Evolutionary conservation across 1,140 invertebrate species (phyloP), one percentile per base, ranked within the genome.

Genomic region (Brachionus manjavacas): DNA sequence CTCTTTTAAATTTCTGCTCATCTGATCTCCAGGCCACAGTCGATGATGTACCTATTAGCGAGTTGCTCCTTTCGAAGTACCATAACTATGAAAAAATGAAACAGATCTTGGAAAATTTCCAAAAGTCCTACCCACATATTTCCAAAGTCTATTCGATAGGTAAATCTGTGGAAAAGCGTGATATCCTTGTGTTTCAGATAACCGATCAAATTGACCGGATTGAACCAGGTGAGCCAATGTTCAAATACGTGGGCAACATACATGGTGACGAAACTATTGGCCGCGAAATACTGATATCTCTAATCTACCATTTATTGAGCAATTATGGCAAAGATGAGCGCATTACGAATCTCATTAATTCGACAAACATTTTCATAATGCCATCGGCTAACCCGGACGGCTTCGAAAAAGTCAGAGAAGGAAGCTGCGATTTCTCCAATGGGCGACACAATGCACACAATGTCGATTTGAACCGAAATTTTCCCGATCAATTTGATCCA

Each of bases 381-480:
- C 95, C 95, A 0, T 92, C 92, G 8, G 94, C 96, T 94, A 96
- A 96, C 89, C 95, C 95, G 23, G 95, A 96, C 90, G 83, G 83
- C 25, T 76, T 74, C 52, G 83, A 84, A 84, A 70, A 72, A 28
- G 60, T 52, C 12, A 68, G 52, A 46, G 60, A 83, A 43, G 81
- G 60, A 12, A n/a, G 7, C 16, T 68, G 60, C 52, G 41, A 70
- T 23, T 55, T 31, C 52, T 74, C 60, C 23, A 41, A 52, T 12
- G 43, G 25, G 14, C 91, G 97, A 85, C 87, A 88, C 1, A 99
- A 99, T 90, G 94, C 93, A 0, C 90, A 96, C 86, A 87, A 91
- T 60, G 90, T 96, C 1, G 97, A 99, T 89, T 91, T 99, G 0
- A 99, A 99, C 90, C 91, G 97, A 86, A 98, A 99, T 90, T 99